These are phyloP conservation scores for Triplophysa yarkandensis DNA, from an alignment of 2,797 vertebrate species.

Conservation along the genomic window DNA sequence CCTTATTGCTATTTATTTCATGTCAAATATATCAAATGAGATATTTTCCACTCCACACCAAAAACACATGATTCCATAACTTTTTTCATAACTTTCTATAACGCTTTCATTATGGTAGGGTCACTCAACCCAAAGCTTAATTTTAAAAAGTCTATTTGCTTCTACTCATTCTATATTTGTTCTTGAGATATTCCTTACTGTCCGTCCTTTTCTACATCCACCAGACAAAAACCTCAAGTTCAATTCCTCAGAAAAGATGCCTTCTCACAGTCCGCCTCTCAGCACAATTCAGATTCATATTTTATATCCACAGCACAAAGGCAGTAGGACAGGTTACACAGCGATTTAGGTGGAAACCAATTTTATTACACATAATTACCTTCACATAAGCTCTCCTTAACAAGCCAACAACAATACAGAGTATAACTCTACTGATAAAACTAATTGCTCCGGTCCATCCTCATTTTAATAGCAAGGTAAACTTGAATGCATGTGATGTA, in stretches of 20 bases:
- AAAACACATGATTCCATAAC: too few relatives aligned
- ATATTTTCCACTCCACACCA: too few relatives aligned
- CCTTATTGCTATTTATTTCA: too few relatives aligned
- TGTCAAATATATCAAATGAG: too few relatives aligned
- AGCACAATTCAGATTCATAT: not conserved
- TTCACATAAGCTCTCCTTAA: not conserved
- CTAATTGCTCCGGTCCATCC: not conserved
- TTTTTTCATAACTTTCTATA: too few relatives aligned
- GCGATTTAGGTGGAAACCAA: not conserved
- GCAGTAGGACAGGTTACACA: not conserved
- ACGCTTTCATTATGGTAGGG: too few relatives aligned
- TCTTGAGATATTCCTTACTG: too few relatives aligned
- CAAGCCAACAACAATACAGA: not conserved
- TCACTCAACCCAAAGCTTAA: too few relatives aligned
- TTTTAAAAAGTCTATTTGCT: too few relatives aligned
- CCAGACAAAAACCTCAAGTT: not conserved
- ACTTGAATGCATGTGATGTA: slow-evolving; percentile 54
- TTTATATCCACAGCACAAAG: not conserved
- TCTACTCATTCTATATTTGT: too few relatives aligned
- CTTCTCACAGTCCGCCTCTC: not conserved
- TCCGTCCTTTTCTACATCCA: not conserved
- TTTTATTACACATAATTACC: slow-evolving; percentile 3
- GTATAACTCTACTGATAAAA: not conserved
- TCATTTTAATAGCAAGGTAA: not conserved
- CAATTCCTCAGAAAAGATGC: not conserved